A percentile compares a stretch with the other conserved stretches of the same genome.
Conservation (phyloP, 1,140 invertebrate genomes). For the Lepidurus packardi region DNA sequence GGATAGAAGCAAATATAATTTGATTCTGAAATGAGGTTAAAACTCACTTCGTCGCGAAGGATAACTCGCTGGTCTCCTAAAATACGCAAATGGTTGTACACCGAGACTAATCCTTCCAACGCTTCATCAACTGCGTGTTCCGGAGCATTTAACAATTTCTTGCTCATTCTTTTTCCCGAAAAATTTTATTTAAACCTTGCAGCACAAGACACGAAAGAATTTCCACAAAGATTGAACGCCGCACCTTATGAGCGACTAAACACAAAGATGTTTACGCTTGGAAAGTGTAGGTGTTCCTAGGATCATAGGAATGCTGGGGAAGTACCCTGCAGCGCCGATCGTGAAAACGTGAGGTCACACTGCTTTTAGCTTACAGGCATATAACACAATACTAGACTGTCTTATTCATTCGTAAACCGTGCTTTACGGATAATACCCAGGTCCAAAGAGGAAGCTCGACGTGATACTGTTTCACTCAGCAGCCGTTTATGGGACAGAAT, state of each 20-base stretch:
- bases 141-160: constrained; percentile 61
- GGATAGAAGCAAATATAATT: constrained; percentile 25
- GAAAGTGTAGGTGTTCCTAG: neutral
- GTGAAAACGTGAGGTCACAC: constrained; percentile 3
- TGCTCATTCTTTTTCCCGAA: constrained; percentile 40
- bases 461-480: no score
- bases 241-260: neutral
- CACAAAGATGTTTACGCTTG: neutral
- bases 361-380: constrained; percentile 13
- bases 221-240: neutral
- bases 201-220: neutral
- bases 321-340: neutral
- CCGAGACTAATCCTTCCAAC: constrained; percentile 56
- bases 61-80: constrained; percentile 58
- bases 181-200: neutral
- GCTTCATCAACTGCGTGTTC: constrained; percentile 62
- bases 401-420: neutral
- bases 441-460: no score
- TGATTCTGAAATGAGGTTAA: neutral
- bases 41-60: constrained; percentile 47
- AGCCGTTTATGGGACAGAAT: no score
- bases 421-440: no score
- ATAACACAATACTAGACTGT: neutral
- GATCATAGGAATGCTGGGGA: neutral
- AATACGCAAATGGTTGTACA: constrained; percentile 56